Base-by-base conservation (phyloP, 2,113 vertebrate species). In the Leiothrix lutea region DNA sequence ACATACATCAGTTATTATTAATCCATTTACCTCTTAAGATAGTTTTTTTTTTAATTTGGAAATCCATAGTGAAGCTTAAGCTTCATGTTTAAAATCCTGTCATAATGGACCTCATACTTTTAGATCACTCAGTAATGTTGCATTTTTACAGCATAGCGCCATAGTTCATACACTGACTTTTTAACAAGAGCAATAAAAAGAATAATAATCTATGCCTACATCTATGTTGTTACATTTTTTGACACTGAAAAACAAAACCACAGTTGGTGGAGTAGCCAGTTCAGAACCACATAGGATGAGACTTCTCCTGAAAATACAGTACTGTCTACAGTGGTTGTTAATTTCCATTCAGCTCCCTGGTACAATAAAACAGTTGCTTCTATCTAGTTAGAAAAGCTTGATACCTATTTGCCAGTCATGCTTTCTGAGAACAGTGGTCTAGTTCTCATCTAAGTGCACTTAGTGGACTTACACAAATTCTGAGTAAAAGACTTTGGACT, bases 181-280 rank as follows among this genome's bases (percentile, higher is more conserved):
- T 94, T 96, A 96, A 97, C 74, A 80, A 86, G 40, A 97, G 87
- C 96, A 98, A 98, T 97, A 98, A 98, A 97, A 89, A 45, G 38
- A 58, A 33, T 58, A 85, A 87, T 53, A 74, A 92, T 80, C 54
- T 58, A 66, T 57, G 36, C 64, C 58, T 70, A 51, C 14, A 26
- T 90, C 86, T 79, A 61, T 62, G 47, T 85, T 75, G 80, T 48
- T 82, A 78, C 31, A 26, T 84, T 90, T 58, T 73, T 95, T 81
- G 20, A 77, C 40, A 51, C 26, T 62, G 40, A 70, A 91, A 85
- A 77, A 11, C 18, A 82, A 77, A 96, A 85, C 4, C 8, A 12
- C 51, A 35, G 26, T 58, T 70, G 67, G 16, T n/a, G 54, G 20
- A 22, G 6, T 94, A n/a, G 29, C 18, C 42, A 79, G 29, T 92